A percentile compares a stretch with the other conserved stretches of the same genome.
Evolutionary conservation across 2,113 vertebrate species (phyloP).

Genomic region (Centropus bengalensis): DNA sequence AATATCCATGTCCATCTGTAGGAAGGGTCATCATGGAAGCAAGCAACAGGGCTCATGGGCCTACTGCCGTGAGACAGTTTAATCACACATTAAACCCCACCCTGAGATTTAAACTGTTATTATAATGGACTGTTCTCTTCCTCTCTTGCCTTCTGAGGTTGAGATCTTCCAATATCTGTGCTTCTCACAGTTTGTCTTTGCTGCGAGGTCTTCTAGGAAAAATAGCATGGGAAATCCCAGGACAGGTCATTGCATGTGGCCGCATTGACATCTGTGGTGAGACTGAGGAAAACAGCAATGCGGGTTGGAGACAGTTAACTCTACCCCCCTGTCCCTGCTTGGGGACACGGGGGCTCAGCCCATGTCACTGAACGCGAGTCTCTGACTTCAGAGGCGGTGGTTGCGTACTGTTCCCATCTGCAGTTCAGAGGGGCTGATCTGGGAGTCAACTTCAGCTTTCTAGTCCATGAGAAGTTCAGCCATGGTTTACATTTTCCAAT

Average conservation of each 20-base stretch:
- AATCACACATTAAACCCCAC: neutral
- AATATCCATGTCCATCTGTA: neutral
- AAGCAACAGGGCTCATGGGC: neutral
- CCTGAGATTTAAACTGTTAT: neutral
- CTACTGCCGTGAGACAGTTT: neutral
- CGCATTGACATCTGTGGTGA: neutral
- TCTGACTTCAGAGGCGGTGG: neutral
- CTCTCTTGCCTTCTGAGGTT: neutral
- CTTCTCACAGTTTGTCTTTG: neutral
- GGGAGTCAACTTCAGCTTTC: neutral
- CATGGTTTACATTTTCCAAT: conserved; percentile 7
- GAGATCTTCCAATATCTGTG: neutral
- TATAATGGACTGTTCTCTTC: neutral
- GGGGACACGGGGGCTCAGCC: neutral
- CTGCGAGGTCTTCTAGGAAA: neutral
- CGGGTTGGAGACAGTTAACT: neutral
- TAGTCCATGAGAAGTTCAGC: neutral
- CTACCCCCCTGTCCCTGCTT: neutral
- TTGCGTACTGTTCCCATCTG: neutral
- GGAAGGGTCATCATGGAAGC: neutral
- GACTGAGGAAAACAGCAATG: neutral
- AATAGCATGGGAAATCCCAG: neutral
- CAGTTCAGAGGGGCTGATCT: neutral
- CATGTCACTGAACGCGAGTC: neutral
- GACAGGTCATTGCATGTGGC: fast-evolving